Evolutionary conservation across 2,797 vertebrate genomes (phyloP), one percentile per base, ranked within the genome.

Genomic region (Diglossa cyanea): DNA sequence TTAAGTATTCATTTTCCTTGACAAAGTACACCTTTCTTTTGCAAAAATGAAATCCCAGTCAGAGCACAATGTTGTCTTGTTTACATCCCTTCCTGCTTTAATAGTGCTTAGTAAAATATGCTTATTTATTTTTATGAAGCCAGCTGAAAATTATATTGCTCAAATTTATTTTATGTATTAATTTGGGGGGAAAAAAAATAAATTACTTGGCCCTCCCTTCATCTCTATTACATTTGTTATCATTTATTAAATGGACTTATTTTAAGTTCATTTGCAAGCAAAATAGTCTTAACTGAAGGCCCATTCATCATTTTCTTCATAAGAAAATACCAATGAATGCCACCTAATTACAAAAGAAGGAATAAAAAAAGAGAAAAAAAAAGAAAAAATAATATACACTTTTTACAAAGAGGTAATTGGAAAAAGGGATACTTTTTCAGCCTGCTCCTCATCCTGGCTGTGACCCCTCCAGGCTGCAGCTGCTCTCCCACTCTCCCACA

Each of bases 251-350:
- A 87, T 62, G 14, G 54, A 50, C 42, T 92, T 92, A 72, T 50
- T 89, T 96, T 94, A 92, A 94, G 80, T 93, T 97, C 48, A 96
- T 96, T 96, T 98, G 88, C 90, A 96, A 97, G 94, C 82, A 95
- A 94, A 87, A 51, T 40, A 51, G 55, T 76, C 28, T 93, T 96
- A 90, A 79, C 48, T 82, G 91, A 88, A 86, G 65, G 81, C 58
- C 28, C 55, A 94, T 90, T 91, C 50, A 86, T 95, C 79, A 95
- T 92, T 93, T 96, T 94, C 61, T 76, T 91, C 42, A 5, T 81
- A 91, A 67, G 82, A 89, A 94, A 95, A 93, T 67, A 87, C 11
- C 9, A 63, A 40, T 62, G 45, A 96, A 88, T 63, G 33, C 35
- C 72, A 91, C 55, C 37, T 61, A 74, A 86, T 92, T 91, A 48